Conservation (phyloP, 1,140 invertebrate species). For the Platyura marginata region DNA sequence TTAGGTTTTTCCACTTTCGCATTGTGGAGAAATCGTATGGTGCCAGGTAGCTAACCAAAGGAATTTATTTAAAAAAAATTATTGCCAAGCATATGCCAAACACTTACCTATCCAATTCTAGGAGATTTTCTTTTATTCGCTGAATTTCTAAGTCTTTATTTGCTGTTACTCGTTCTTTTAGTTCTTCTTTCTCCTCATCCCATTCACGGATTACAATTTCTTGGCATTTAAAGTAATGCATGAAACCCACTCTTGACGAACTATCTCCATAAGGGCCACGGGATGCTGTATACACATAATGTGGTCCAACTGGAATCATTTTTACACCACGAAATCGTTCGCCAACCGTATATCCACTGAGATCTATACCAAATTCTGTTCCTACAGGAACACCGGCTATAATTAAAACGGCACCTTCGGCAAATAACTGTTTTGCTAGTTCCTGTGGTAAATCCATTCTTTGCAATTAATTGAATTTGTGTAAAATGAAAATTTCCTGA, state of each 20-base stretch:
- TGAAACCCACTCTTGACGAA: conserved; percentile 62
- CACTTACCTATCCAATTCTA: conserved; percentile 45
- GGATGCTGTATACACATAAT: conserved; percentile 72
- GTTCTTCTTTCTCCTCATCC: conserved; percentile 49
- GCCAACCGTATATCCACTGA: conserved; percentile 84
- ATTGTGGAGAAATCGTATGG: conserved; percentile 83
- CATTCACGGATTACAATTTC: conserved; percentile 80
- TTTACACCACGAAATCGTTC: conserved; percentile 89
- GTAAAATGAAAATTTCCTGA: too few relatives aligned
- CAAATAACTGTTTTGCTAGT: conserved; percentile 53
- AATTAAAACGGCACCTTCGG: conserved; percentile 65
- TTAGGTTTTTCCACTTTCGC: conserved; percentile 70
- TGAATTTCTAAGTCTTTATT: conserved; percentile 30
- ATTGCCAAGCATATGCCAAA: not conserved
- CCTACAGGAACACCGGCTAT: conserved; percentile 68
- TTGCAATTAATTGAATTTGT: too few relatives aligned
- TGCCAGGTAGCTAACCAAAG: conserved; percentile 40
- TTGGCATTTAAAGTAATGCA: conserved; percentile 63
- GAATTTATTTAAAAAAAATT: not conserved
- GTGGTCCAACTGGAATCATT: conserved; percentile 95
- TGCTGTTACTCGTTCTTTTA: conserved; percentile 32
- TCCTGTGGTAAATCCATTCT: conserved; percentile 64
- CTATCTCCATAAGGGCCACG: conserved; percentile 31
- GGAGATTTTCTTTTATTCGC: conserved; percentile 48
- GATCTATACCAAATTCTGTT: conserved; percentile 93